These are phyloP conservation scores for Corvus cornix DNA, from an alignment of 2,113 vertebrate genomes.

Conservation along the genomic window DNA sequence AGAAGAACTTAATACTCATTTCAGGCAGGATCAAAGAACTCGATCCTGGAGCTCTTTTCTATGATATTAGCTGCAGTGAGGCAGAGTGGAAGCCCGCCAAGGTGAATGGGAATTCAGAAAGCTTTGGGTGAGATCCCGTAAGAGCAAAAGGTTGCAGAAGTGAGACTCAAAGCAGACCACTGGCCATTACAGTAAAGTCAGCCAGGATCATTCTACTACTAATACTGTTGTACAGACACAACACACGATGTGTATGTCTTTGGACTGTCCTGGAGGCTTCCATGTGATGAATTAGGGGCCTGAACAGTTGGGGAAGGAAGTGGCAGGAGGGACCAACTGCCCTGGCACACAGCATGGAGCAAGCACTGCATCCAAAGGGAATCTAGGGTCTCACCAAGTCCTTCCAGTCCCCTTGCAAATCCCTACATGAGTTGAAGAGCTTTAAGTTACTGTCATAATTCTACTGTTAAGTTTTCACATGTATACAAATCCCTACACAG, in stretches of 20 bases:
- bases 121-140: not conserved
- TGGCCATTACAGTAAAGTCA: not conserved
- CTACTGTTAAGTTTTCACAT: not conserved
- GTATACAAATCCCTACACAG: not conserved
- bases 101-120: not conserved
- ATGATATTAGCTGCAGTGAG: not conserved
- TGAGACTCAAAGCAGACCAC: not conserved
- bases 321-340: not conserved
- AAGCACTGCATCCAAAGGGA: accelerated
- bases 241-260: accelerated
- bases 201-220: not conserved
- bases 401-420: not conserved
- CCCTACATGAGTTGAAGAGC: not conserved
- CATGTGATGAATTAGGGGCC: not conserved
- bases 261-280: not conserved
- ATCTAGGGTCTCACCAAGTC: not conserved
- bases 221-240: not conserved
- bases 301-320: not conserved
- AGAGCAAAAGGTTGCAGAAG: not conserved
- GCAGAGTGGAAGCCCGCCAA: not conserved
- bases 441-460: not conserved
- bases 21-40: not conserved
- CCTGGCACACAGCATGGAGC: accelerated
- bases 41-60: not conserved
- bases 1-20: not conserved